Evolutionary conservation across 2,888 invertebrate species (phyloP), one percentile per base, ranked within the genome.

Genomic region (Apotomis betuletana): DNA sequence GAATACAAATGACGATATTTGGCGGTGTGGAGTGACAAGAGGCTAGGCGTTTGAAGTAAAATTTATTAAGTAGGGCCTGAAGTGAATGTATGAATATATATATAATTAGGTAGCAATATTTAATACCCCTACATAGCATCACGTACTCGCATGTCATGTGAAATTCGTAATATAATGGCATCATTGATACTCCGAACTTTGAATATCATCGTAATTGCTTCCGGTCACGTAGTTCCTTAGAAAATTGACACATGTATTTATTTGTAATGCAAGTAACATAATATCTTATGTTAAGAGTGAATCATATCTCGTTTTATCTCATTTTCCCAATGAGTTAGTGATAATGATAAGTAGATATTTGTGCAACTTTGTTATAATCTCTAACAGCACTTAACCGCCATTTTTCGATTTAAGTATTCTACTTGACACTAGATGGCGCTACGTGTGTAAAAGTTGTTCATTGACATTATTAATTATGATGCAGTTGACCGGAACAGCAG

Each of bases 1-100:
- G 89, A 88, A 90, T 90, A 90, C 86, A 87, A 90, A 90, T 87
- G 78, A 86, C 84, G 80, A 86, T 86, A 89, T 89, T 88, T 89
- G 89, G 85, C 88, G 87, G 89, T 89, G 89, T 89, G 88, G 86
- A 78, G 83, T 82, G 79, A 82, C 75, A 74, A 69, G 78, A 83
- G 83, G 5, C 36, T 38, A 59, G 44, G 44, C 57, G 55, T 6
- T 81, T 83, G 79, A 83, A 85, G 84, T 83, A 80, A 85, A 8
- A 86, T 87, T 87, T 87, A 87, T 84, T 44, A 64, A 27, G 36
- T 36, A 12, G 27, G 8, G 51, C 12, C 49, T 38, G 6, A 27
- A 62, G 57, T 62, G 55, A 67, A 55, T 65, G 13, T 57, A 54
- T 70, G 52, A 70, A 55, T 67, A 27, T 67, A 36, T 64, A 49